These are phyloP conservation scores for Deilephila elpenor DNA, from an alignment of 2,888 invertebrate genomes.

Conservation along the genomic window DNA sequence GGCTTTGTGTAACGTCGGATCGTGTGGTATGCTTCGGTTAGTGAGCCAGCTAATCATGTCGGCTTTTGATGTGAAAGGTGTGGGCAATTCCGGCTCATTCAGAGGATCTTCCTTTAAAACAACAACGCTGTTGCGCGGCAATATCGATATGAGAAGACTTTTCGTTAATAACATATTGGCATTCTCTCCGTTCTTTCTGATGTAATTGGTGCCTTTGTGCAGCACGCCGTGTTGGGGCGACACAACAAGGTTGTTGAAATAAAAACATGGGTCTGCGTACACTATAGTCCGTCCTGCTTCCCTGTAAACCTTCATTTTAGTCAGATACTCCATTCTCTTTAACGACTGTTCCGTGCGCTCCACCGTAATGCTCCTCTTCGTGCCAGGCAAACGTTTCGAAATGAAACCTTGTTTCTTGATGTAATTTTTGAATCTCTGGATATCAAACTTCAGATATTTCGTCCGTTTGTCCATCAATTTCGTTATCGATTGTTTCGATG, in stretches of 20 bases:
- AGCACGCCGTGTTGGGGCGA: conserved; percentile 19
- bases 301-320: conserved; percentile 41
- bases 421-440: not conserved
- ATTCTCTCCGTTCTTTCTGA: not conserved
- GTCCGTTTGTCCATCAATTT: not conserved
- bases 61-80: conserved; percentile 34
- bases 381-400: conserved; percentile 42
- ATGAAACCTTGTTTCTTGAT: conserved; percentile 31
- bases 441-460: not conserved
- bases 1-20: conserved; percentile 34
- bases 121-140: conserved; percentile 22
- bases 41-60: conserved; percentile 41
- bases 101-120: conserved; percentile 1
- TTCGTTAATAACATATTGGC: not conserved
- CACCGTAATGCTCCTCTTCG: conserved; percentile 40
- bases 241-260: not conserved
- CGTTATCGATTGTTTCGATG: not conserved
- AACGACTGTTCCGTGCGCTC: conserved; percentile 42
- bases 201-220: not conserved
- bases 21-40: conserved; percentile 35
- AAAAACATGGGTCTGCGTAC: conserved; percentile 7
- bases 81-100: conserved; percentile 27
- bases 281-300: conserved; percentile 23
- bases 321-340: conserved; percentile 42
- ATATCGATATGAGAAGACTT: not conserved